Base-by-base conservation (phyloP, 2,113 vertebrate species). In the Sinocyclocheilus maitianheensis region DNA sequence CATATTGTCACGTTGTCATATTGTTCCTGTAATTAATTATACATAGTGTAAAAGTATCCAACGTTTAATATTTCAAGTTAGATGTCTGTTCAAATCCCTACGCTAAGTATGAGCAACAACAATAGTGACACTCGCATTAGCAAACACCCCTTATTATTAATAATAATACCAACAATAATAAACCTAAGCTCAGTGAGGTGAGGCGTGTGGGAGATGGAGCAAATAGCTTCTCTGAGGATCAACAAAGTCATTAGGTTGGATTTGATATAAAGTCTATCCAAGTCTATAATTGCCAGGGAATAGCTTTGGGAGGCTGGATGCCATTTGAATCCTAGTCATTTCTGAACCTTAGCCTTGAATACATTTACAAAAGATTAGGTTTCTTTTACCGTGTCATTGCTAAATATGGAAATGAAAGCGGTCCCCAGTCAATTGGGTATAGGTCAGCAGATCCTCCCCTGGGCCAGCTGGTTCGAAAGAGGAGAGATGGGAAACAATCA, bases 341-440 rank as follows among this genome's bases (percentile, higher is more conserved):
- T 67, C 78, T 81, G 40, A 77, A 67, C 76, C 30, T 78, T 78
- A 86, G 77, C 77, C 48, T 46, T 46, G 22, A 86, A 72, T 86
- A 46, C 43, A 74, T 74, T 86, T 72, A 22, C 13, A 43, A 51
- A 71, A 62, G 69, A 75, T 46, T 74, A 24, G 53, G 40, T 40
- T 81, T 75, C 67, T 22, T 69, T 86, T 86, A 51, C 77, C 24
- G 3, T 81, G 77, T 81, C 67, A 72, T 62, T 63, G 53, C 51
- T 72, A 71, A 20, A 24, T 26, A n/a, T 48, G 40, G 74, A 81
- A 75, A 81, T 81, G 77, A 51, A 75, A 81, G 53, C 48, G 51
- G 40, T 85, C 84, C 76, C 76, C 12, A 37, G 48, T 48, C 53
- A 48, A 62, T 81, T 79, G 51, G 53, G 40, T 72, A 75, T 74